Evolutionary conservation across 1,140 invertebrate genomes (phyloP).

Genomic region (Telenomus remus): DNA sequence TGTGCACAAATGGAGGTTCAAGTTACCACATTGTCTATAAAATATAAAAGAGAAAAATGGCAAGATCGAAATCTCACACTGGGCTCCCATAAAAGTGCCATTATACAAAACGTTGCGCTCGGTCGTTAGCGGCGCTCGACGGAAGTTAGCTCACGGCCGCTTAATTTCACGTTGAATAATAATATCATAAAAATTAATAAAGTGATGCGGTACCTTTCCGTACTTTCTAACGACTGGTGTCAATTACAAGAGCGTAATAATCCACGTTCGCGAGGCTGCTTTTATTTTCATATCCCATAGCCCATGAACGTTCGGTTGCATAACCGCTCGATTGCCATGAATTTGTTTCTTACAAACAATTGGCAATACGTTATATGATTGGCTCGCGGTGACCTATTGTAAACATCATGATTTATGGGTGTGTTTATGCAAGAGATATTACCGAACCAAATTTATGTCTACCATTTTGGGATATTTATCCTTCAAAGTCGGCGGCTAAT

Average conservation of each 20-base stretch:
- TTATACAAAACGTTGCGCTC: conserved; percentile 32
- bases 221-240: conserved; percentile 56
- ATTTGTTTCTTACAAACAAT: no score
- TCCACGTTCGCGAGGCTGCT: conserved; percentile 35
- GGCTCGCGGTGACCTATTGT: no score
- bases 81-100: conserved; percentile 13
- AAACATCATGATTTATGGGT: no score
- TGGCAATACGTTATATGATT: no score
- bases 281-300: conserved; percentile 33
- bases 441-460: no score
- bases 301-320: conserved; percentile 36
- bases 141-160: conserved; percentile 52
- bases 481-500: no score
- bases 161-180: conserved; percentile 54
- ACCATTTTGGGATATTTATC: no score
- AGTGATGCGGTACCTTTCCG: conserved; percentile 55
- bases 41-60: conserved; percentile 2
- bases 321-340: background rate
- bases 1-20: no score
- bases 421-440: no score
- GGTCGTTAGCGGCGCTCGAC: conserved; percentile 32
- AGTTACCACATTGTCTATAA: no score
- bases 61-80: conserved; percentile 16
- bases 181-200: conserved; percentile 53
- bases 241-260: conserved; percentile 46